Evolutionary conservation across 2,113 vertebrate genomes (phyloP).

Genomic region (Microtus oregoni): DNA sequence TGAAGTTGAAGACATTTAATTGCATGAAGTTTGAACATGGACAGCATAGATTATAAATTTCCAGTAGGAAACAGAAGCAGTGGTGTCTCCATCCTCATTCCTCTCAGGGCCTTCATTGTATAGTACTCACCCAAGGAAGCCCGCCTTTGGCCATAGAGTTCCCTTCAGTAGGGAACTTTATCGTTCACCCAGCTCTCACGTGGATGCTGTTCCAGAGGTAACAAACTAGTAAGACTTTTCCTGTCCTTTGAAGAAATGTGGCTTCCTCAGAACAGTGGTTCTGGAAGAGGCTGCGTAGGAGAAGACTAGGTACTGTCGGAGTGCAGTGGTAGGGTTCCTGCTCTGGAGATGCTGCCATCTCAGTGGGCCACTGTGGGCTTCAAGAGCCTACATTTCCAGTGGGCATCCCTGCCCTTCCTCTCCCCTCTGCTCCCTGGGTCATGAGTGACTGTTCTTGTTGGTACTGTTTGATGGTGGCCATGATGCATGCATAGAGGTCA

Average conservation of each 20-base stretch:
- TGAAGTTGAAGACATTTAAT: not conserved
- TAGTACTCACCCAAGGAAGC: no score
- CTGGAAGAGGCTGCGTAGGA: not conserved
- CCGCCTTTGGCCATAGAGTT: not conserved
- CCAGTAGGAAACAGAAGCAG: not conserved
- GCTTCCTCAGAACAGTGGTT: not conserved
- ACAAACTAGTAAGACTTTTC: not conserved
- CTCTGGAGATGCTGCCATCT: accelerated
- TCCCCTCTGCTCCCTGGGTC: not conserved
- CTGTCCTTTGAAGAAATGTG: not conserved
- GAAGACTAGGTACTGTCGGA: not conserved
- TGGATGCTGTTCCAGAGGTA: no score
- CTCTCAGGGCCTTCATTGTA: not conserved
- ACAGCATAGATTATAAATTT: not conserved
- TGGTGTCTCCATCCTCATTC: not conserved
- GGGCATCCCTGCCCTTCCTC: not conserved
- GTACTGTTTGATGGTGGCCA: not conserved
- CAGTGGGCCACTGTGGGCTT: not conserved
- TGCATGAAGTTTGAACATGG: not conserved
- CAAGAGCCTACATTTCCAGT: not conserved
- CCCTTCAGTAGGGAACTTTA: not conserved
- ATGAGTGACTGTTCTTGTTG: not conserved
- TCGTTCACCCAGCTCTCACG: not conserved
- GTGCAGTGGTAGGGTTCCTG: not conserved
- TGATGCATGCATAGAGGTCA: not conserved